Percentiles rank a stretch among this genome's conserved stretches.
phyloP scores from a whole-genome alignment of 1,140 invertebrate species.

The Cydia fagiglandana region DNA sequence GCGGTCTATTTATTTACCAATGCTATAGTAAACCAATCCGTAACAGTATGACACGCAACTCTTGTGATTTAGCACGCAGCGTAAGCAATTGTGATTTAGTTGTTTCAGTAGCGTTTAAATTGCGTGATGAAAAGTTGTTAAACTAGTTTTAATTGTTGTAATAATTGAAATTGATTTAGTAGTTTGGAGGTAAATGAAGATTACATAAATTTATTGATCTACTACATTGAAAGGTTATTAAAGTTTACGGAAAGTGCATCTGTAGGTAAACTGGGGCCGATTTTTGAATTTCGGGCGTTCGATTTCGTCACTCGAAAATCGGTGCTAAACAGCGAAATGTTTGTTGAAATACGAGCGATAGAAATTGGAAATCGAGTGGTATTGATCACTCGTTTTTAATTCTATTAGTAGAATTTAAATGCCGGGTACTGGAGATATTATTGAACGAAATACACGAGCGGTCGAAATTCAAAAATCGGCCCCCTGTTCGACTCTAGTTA shows the following conservation, averaged over 20 bases:
- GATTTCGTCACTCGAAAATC: too few relatives aligned
- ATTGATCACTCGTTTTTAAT: too few relatives aligned
- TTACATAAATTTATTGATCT: neutral
- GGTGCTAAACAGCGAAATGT: too few relatives aligned
- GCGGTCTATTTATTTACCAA: slow-evolving; percentile 22
- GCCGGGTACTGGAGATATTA: too few relatives aligned
- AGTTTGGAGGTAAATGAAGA: neutral
- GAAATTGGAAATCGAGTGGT: too few relatives aligned
- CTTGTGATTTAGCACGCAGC: neutral
- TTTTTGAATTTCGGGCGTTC: too few relatives aligned
- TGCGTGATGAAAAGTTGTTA: slow-evolving; percentile 2
- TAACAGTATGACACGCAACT: slow-evolving; percentile 17
- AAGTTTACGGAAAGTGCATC: neutral
- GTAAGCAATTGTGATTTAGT: neutral
- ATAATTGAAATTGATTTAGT: neutral
- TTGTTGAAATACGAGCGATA: too few relatives aligned
- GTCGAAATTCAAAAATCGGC: too few relatives aligned
- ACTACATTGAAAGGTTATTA: neutral
- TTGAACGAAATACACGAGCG: too few relatives aligned
- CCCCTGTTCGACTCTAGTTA: neutral
- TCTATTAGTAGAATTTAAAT: too few relatives aligned
- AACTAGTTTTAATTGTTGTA: slow-evolving; percentile 5
- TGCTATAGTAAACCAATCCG: neutral
- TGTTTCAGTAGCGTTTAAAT: neutral
- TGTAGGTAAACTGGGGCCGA: too few relatives aligned